Percentiles rank a stretch among this genome's conserved stretches.
phyloP scores from a whole-genome alignment of 1,140 invertebrate species.

The Plectrocnemia conspersa region DNA sequence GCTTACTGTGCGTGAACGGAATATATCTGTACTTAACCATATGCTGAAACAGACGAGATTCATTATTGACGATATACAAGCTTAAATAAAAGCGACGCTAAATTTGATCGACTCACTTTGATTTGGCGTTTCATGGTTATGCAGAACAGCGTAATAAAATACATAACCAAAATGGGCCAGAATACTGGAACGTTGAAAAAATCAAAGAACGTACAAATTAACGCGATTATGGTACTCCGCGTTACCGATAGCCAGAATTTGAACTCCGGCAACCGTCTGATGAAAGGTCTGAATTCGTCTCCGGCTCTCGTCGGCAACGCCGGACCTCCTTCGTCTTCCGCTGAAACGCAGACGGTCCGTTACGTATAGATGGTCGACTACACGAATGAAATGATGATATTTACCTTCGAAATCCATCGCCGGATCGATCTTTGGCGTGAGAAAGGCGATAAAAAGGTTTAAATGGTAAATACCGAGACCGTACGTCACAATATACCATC shows the following conservation, averaged over 20 bases:
- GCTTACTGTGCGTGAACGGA: conserved; percentile 97
- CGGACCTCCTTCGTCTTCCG: conserved; percentile 77
- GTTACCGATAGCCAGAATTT: conserved; percentile 99
- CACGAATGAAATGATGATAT: conserved; percentile 19
- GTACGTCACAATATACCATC: conserved; percentile 99
- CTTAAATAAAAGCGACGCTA: neutral
- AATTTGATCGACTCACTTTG: conserved; percentile 63
- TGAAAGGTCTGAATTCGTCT: conserved; percentile 98
- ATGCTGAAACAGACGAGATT: conserved; percentile 70
- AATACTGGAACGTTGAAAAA: conserved; percentile 99
- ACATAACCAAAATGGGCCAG: conserved; percentile 99
- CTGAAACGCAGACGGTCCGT: conserved; percentile 38
- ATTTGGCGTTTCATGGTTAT: conserved; percentile 99
- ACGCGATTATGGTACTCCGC: conserved; percentile 89
- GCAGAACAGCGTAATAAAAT: conserved; percentile 96
- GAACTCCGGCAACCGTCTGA: conserved; percentile 95
- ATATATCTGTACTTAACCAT: conserved; percentile 99
- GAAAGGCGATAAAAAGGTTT: conserved; percentile 98
- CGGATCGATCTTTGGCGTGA: conserved; percentile 99
- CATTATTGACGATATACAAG: neutral
- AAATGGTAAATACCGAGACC: conserved; percentile 98
- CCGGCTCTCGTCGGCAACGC: conserved; percentile 89
- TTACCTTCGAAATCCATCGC: conserved; percentile 88
- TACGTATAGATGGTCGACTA: neutral
- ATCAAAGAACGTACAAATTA: conserved; percentile 95